phyloP scores from a whole-genome alignment of 1,140 invertebrate species.

The Hesperophylax magnus region DNA sequence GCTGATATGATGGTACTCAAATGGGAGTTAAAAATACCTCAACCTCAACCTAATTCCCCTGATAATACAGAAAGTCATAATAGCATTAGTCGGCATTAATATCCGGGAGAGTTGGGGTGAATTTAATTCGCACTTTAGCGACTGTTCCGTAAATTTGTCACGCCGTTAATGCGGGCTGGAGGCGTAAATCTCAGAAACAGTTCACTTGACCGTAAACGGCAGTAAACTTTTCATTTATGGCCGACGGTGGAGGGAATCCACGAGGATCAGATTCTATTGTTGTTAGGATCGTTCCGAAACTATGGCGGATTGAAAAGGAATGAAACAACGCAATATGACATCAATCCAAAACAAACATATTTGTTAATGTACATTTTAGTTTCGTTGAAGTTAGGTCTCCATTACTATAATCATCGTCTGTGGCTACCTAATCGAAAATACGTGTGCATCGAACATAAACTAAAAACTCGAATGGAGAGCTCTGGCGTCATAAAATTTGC shows the following conservation, averaged over 20 bases:
- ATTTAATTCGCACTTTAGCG: conserved; percentile 20
- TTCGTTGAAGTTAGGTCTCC: too few relatives aligned
- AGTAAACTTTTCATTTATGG: conserved; percentile 36
- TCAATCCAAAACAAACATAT: too few relatives aligned
- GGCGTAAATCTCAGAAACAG: conserved; percentile 2
- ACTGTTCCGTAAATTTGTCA: conserved; percentile 2
- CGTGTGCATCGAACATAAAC: too few relatives aligned
- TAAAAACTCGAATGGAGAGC: too few relatives aligned
- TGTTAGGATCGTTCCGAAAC: not conserved
- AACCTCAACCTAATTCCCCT: too few relatives aligned
- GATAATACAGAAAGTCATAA: not conserved
- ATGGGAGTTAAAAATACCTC: too few relatives aligned
- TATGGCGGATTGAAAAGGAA: not conserved
- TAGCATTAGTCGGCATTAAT: not conserved
- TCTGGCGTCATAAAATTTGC: too few relatives aligned
- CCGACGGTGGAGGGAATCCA: not conserved
- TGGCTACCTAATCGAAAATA: too few relatives aligned
- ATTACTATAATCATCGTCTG: too few relatives aligned
- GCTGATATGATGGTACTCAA: too few relatives aligned
- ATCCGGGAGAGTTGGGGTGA: not conserved
- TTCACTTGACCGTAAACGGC: conserved; percentile 28
- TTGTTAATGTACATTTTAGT: too few relatives aligned
- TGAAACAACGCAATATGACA: too few relatives aligned
- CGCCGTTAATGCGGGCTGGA: not conserved
- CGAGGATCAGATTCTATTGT: not conserved